A percentile compares a stretch with the other conserved stretches of the same genome.
Conservation (phyloP, 2,113 vertebrate genomes). For the Pituophis catenifer region DNA sequence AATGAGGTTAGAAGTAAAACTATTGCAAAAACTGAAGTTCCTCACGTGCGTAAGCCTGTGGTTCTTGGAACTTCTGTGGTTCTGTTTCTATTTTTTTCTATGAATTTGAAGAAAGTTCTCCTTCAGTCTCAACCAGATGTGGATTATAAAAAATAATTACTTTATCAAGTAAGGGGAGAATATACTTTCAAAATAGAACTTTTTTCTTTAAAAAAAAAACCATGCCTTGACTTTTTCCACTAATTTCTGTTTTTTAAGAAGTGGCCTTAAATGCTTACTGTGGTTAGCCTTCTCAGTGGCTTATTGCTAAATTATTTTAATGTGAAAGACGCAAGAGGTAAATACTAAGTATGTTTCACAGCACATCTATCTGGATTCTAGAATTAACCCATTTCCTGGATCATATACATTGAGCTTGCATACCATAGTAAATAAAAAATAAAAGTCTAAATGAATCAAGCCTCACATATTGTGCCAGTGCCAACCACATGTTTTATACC, state of each 20-base stretch:
- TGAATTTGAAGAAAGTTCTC: neutral
- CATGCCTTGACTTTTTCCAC: neutral
- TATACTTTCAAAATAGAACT: neutral
- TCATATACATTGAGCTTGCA: neutral
- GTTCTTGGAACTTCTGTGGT: neutral
- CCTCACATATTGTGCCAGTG: neutral
- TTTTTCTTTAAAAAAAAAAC: neutral
- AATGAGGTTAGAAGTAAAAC: neutral
- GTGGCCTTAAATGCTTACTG: neutral
- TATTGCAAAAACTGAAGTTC: neutral
- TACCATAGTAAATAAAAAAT: neutral
- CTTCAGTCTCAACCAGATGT: neutral
- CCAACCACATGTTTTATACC: neutral
- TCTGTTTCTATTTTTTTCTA: neutral
- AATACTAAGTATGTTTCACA: neutral
- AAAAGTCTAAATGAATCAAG: neutral
- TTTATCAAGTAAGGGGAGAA: neutral
- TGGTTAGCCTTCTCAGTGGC: neutral
- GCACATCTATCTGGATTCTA: neutral
- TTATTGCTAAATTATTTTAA: neutral
- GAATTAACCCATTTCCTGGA: neutral
- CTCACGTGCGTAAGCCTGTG: neutral
- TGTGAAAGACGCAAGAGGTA: neutral
- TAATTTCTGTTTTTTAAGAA: neutral
- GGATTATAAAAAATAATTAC: neutral